phyloP scores from a whole-genome alignment of 64 coral and sea anemone genomes.

The Montipora sp. region DNA sequence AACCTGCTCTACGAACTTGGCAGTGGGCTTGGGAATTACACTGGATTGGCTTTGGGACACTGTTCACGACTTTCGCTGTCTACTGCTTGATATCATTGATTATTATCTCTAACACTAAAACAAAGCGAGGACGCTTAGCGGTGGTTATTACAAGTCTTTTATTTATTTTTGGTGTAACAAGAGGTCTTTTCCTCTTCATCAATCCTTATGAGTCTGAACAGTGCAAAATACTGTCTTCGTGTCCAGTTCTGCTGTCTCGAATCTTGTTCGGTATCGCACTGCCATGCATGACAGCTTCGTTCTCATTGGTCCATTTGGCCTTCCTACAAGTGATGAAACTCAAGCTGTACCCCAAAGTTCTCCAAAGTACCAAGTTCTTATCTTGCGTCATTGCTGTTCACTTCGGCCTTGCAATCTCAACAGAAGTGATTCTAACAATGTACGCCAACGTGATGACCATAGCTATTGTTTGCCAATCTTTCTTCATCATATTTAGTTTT shows the following conservation, averaged over 20 bases:
- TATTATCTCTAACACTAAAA: background rate
- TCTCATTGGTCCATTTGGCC: conserved; percentile 84
- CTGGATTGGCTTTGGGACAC: conserved; percentile 75
- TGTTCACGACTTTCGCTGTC: conserved; percentile 68
- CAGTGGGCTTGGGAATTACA: conserved; percentile 80
- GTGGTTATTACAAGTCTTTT: conserved; percentile 52
- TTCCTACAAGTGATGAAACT: conserved; percentile 89
- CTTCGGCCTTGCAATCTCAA: conserved; percentile 63
- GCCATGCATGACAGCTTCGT: conserved; percentile 80
- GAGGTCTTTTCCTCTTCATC: conserved; percentile 79
- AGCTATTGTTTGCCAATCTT: conserved; percentile 66
- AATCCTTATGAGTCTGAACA: conserved; percentile 93
- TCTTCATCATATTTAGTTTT: conserved; percentile 74
- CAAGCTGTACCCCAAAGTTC: conserved; percentile 71
- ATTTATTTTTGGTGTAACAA: conserved; percentile 50
- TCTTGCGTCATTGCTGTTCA: conserved; percentile 51
- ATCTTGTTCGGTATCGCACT: conserved; percentile 80
- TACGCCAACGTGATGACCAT: conserved; percentile 41
- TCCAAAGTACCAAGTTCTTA: conserved; percentile 76
- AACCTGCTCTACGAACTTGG: conserved; percentile 64
- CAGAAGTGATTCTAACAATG: conserved; percentile 56
- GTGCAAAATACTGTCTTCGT: conserved; percentile 64
- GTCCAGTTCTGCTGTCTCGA: conserved; percentile 69
- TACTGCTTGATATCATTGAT: conserved; percentile 67
- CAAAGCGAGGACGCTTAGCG: conserved; percentile 58